A percentile compares a stretch with the other conserved stretches of the same genome.
Evolutionary conservation across 2,113 vertebrate genomes (phyloP).

Genomic region (Forbesichthys papilliferus): DNA sequence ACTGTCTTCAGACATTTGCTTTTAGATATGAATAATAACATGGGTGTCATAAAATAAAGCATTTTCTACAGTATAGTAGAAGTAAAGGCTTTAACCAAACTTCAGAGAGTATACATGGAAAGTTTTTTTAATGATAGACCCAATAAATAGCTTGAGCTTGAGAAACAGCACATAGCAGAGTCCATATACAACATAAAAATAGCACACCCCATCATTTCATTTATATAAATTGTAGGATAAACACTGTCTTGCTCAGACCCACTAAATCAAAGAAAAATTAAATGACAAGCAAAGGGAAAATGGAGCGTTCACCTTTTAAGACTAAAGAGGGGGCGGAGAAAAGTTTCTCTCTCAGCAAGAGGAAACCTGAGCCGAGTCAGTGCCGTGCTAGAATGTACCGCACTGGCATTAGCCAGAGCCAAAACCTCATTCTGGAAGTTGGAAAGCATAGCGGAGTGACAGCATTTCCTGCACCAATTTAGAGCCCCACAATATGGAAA

Average conservation of each 20-base stretch:
- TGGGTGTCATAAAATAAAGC: neutral
- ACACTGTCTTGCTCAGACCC: constrained; percentile 11
- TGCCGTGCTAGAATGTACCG: constrained; percentile 61
- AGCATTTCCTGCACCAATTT: constrained; percentile 75
- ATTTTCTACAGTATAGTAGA: too few relatives aligned
- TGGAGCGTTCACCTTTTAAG: constrained; percentile 20
- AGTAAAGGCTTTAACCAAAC: too few relatives aligned
- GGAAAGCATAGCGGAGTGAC: constrained; percentile 63
- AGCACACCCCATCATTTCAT: neutral
- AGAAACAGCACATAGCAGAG: neutral
- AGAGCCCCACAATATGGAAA: constrained; percentile 74
- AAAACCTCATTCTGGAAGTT: constrained; percentile 64
- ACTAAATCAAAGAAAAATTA: constrained; percentile 26
- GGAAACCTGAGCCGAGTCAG: constrained; percentile 65
- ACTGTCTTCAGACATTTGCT: neutral
- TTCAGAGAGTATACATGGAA: too few relatives aligned
- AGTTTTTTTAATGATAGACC: too few relatives aligned
- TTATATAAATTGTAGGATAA: neutral
- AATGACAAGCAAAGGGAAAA: constrained; percentile 18
- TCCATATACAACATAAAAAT: constrained; percentile 9
- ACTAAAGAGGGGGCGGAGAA: constrained; percentile 37
- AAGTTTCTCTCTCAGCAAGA: constrained; percentile 39
- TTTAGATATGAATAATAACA: neutral
- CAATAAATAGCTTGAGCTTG: too few relatives aligned
- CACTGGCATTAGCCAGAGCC: constrained; percentile 56